Evolutionary conservation across 2,113 vertebrate species (phyloP).

Genomic region (Fregata magnificens): DNA sequence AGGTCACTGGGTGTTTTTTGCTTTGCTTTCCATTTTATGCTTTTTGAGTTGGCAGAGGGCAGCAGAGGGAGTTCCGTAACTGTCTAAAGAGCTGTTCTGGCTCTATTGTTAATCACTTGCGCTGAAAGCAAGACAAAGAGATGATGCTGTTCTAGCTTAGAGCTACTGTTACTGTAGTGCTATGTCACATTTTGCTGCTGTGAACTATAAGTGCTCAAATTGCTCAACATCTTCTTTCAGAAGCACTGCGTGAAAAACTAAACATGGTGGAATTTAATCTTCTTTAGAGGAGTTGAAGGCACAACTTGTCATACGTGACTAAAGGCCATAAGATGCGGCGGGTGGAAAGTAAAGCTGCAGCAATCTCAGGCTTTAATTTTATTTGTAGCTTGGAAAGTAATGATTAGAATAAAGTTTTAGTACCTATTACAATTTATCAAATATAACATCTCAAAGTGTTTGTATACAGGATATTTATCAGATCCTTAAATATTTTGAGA

Average conservation of each 20-base stretch:
- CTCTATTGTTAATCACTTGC: background rate
- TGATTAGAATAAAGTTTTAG: background rate
- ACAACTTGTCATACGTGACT: background rate
- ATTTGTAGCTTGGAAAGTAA: background rate
- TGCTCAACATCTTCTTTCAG: background rate
- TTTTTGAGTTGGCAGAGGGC: background rate
- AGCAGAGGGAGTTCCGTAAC: background rate
- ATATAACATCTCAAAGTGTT: background rate
- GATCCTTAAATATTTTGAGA: background rate
- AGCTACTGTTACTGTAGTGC: background rate
- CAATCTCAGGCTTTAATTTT: background rate
- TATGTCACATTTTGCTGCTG: background rate
- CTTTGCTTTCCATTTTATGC: accelerated
- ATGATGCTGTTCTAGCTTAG: background rate
- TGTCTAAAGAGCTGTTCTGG: background rate
- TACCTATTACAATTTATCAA: background rate
- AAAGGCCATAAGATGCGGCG: background rate
- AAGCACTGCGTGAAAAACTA: background rate
- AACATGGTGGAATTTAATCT: background rate
- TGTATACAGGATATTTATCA: background rate
- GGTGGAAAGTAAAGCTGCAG: background rate
- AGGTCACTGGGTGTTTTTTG: background rate
- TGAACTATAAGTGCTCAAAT: background rate
- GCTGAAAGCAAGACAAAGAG: background rate
- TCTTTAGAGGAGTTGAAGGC: background rate